A percentile compares a stretch with the other conserved stretches of the same genome.
Evolutionary conservation across 2,888 invertebrate genomes (phyloP).

Genomic region (Drosophila mimetica): DNA sequence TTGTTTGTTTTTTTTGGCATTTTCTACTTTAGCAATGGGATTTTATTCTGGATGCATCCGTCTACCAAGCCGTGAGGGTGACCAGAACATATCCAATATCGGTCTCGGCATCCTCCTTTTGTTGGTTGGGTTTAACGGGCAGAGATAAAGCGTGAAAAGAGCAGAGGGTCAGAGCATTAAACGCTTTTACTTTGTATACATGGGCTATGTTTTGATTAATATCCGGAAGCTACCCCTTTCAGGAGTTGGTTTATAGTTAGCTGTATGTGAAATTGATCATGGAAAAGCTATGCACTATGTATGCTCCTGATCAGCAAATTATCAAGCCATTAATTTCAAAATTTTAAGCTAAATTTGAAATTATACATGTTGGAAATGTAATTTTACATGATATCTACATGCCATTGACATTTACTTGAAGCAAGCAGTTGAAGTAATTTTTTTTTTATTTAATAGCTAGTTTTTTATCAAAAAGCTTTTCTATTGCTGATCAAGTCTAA

Average conservation of each 20-base stretch:
- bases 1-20: slow-evolving; percentile 53
- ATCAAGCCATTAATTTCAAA: background rate
- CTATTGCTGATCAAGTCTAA: background rate
- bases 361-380: background rate
- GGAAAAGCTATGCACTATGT: slow-evolving; percentile 1
- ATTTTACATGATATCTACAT: slow-evolving; percentile 1
- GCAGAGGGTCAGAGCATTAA: slow-evolving; percentile 59
- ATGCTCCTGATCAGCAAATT: background rate
- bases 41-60: slow-evolving; percentile 23
- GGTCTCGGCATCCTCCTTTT: slow-evolving; percentile 88
- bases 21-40: slow-evolving; percentile 59
- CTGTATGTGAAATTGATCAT: slow-evolving; percentile 7
- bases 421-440: slow-evolving; percentile 14
- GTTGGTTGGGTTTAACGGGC: slow-evolving; percentile 34
- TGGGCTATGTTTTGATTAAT: slow-evolving; percentile 41
- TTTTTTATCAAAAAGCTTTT: background rate
- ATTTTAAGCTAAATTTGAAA: no score
- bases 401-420: background rate
- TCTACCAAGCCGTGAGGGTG: slow-evolving; percentile 87
- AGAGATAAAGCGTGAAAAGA: slow-evolving; percentile 63
- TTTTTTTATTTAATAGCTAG: no score
- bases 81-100: slow-evolving; percentile 88
- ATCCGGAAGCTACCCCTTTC: background rate
- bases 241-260: background rate
- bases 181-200: slow-evolving; percentile 69